Base-by-base conservation (phyloP, 2,888 invertebrate genomes). In the Rhamnusium bicolor region DNA sequence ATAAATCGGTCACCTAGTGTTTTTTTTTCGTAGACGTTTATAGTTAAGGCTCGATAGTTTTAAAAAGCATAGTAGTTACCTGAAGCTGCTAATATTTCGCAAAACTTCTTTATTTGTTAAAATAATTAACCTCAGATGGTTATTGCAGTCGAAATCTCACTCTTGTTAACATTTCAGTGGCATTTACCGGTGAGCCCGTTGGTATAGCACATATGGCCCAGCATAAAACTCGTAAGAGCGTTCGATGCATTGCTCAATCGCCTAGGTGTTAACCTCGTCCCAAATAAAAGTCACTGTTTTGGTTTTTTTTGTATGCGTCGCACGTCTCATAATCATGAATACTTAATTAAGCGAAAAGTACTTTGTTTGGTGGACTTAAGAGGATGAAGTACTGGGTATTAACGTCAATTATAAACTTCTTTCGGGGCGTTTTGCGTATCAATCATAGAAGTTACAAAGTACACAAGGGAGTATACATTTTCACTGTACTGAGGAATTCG, bases 211-310 rank as follows among this genome's bases (percentile, higher is more conserved):
- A n/a, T 54, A 54, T 54, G 24, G n/a, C 54, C 21, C 24, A 24
- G 10, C 54, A 29, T 65, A 65, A 65, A 32, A 65, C 53, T 49
- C 29, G n/a, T n/a, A 40, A 24, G 8, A 54, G 1, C n/a, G 27
- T 56, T 27, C 18, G 58, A 12, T 56, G 61, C n/a, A 54, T 72
- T 72, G 32, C 72, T 51, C 71, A 76, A 71, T 71, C 74, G 74
- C 76, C 66, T 75, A 80, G 81, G 83, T 83, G 84, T 84, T 83
- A 83, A 82, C 84, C 84, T 84, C 83, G 84, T 83, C 82, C 83
- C 80, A 82, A 81, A 83, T 84, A 81, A 78, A 77, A 81, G 80
- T 74, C 81, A 80, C 76, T 81, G 82, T 80, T 81, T 80, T 79
- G 76, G 74, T 79, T 82, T 80, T n/a, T n/a, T 79, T 82, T 79